A percentile compares a stretch with the other conserved stretches of the same genome.
Evolutionary conservation across 2,888 invertebrate species (phyloP).

Genomic region (Phymatocera aterrima): DNA sequence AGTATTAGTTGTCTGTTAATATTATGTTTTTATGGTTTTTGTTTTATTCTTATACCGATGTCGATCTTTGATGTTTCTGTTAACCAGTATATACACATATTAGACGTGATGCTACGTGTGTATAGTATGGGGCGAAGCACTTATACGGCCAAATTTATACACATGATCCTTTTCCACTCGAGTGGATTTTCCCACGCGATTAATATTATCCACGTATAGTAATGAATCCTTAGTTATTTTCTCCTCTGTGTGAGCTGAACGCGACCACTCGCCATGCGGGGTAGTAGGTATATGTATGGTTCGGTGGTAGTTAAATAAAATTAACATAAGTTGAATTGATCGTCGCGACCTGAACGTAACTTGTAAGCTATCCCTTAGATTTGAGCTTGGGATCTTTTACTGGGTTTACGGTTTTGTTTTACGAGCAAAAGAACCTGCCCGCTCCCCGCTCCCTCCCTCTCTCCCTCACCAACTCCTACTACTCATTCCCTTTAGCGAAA

Average conservation of each 20-base stretch:
- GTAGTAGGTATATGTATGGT: too few species aligned
- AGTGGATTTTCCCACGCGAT: background rate
- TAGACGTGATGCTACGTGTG: too few species aligned
- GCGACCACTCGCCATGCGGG: background rate
- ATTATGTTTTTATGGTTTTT: too few species aligned
- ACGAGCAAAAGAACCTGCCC: slow-evolving; percentile 35
- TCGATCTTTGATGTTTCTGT: too few species aligned
- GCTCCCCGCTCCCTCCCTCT: too few species aligned
- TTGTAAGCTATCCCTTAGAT: slow-evolving; percentile 38
- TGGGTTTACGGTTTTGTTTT: slow-evolving; percentile 40
- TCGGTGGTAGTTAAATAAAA: slow-evolving; percentile 13
- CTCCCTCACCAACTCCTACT: too few species aligned
- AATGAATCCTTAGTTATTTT: slow-evolving; percentile 7
- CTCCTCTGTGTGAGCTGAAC: background rate
- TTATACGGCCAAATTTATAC: background rate
- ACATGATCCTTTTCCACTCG: background rate
- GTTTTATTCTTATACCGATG: too few species aligned
- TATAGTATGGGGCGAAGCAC: background rate
- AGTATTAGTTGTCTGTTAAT: too few species aligned
- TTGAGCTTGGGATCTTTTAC: slow-evolving; percentile 25
- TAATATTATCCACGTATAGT: background rate
- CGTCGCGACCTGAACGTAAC: slow-evolving; percentile 17
- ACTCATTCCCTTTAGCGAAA: slow-evolving; percentile 23
- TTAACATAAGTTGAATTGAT: slow-evolving; percentile 34
- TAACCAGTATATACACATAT: too few species aligned